A percentile compares a stretch with the other conserved stretches of the same genome.
Evolutionary conservation across 2,888 invertebrate genomes (phyloP).

Genomic region (Leucoma salicis): DNA sequence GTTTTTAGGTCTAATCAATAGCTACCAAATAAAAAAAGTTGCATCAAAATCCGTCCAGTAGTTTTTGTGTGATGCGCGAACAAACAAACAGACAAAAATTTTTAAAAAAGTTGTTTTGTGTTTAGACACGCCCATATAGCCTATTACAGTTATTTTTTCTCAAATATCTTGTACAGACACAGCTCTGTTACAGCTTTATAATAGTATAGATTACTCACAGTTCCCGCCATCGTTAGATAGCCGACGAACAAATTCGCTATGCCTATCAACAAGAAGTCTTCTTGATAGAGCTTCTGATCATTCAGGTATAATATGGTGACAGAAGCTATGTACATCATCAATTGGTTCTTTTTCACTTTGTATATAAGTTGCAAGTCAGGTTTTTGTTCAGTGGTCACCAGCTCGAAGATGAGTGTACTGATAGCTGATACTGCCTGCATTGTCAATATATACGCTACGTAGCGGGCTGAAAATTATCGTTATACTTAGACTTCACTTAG

Average conservation of each 20-base stretch:
- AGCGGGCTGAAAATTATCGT: constrained; percentile 52
- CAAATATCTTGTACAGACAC: too few relatives aligned
- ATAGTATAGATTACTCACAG: constrained; percentile 51
- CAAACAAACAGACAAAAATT: too few relatives aligned
- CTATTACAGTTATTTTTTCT: too few relatives aligned
- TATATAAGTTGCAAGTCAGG: constrained; percentile 16
- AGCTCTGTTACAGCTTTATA: too few relatives aligned
- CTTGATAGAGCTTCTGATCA: constrained; percentile 32
- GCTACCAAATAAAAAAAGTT: too few relatives aligned
- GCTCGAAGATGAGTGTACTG: constrained; percentile 21
- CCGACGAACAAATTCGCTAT: constrained; percentile 43
- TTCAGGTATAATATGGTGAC: constrained; percentile 28
- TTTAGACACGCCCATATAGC: too few relatives aligned
- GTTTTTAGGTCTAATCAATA: too few relatives aligned
- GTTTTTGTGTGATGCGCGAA: too few relatives aligned
- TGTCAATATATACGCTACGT: constrained; percentile 44
- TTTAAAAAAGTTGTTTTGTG: too few relatives aligned
- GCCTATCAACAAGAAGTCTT: constrained; percentile 45
- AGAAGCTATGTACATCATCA: constrained; percentile 25
- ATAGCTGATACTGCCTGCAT: constrained; percentile 36
- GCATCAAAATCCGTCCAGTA: too few relatives aligned
- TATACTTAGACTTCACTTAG: too few relatives aligned
- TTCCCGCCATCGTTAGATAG: constrained; percentile 34
- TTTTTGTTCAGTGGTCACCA: constrained; percentile 11
- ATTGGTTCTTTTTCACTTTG: constrained; percentile 27